A percentile compares a stretch with the other conserved stretches of the same genome.
Evolutionary conservation across 2,113 vertebrate genomes (phyloP).

Genomic region (Tenebrosternarchus preto): DNA sequence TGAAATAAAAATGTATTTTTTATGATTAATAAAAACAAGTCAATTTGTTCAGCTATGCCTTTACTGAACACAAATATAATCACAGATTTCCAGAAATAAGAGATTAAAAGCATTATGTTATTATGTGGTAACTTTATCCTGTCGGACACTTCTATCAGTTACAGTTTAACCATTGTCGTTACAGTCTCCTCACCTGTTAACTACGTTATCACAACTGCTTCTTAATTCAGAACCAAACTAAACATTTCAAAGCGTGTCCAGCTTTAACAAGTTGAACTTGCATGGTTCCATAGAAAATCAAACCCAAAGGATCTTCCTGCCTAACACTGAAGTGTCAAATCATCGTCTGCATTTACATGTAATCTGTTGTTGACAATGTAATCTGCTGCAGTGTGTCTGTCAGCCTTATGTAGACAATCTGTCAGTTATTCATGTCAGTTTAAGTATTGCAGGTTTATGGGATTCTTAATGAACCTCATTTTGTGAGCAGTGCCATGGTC

Average conservation of each 20-base stretch:
- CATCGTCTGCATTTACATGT: neutral
- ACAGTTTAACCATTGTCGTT: no score
- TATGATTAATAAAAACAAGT: constrained; percentile 7
- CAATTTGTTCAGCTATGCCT: constrained; percentile 42
- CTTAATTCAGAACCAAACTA: constrained; percentile 1
- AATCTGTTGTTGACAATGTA: constrained; percentile 16
- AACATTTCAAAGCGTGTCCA: constrained; percentile 9
- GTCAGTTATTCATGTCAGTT: neutral
- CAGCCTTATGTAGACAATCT: neutral
- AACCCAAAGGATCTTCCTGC: neutral
- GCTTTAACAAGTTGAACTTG: constrained; percentile 10
- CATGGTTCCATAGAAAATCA: neutral
- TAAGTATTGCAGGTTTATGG: constrained; percentile 1
- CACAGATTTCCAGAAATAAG: neutral
- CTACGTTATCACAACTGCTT: neutral
- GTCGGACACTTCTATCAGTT: neutral
- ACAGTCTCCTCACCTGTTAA: neutral
- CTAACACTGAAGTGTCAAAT: constrained; percentile 6
- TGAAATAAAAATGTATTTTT: neutral
- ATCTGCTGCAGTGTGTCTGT: constrained; percentile 9
- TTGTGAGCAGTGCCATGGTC: neutral
- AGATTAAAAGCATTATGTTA: constrained; percentile 15
- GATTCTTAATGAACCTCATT: constrained; percentile 11
- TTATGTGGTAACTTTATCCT: constrained; percentile 16
- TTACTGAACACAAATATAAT: constrained; percentile 27